These are phyloP conservation scores for Parotia lawesii DNA, from an alignment of 2,113 vertebrate genomes.

Conservation along the genomic window DNA sequence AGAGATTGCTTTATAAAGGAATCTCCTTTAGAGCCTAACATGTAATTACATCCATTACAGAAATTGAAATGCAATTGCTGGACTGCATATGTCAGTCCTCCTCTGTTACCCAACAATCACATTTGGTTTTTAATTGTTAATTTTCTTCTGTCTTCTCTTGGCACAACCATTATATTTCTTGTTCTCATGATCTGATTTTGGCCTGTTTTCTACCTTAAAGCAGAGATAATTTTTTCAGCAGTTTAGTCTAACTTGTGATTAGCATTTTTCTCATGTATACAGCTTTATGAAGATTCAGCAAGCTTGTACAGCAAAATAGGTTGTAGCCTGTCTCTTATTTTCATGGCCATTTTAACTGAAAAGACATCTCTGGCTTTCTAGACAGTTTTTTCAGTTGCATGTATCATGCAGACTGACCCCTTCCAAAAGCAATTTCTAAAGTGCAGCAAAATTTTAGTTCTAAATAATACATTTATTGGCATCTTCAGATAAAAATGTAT, in stretches of 20 bases:
- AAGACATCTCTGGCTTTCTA: not conserved
- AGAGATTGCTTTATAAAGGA: not conserved
- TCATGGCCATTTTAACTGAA: not conserved
- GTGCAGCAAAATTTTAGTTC: not conserved
- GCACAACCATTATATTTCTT: not conserved
- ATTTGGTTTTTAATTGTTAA: not conserved
- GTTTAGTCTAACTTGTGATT: not conserved
- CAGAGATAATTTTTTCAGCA: not conserved
- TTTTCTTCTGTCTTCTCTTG: slow-evolving; percentile 5
- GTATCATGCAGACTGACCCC: not conserved
- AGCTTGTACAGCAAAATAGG: not conserved
- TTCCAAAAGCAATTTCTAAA: not conserved
- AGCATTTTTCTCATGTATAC: not conserved
- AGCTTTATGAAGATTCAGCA: not conserved
- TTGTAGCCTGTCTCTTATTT: not conserved
- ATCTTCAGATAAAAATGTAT: not conserved
- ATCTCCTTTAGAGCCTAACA: not conserved
- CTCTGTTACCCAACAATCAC: not conserved
- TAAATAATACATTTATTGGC: not conserved
- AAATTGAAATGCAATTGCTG: not conserved
- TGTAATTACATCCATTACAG: slow-evolving; percentile 21
- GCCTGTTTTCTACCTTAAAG: not conserved
- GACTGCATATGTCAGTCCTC: not conserved
- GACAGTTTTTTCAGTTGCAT: not conserved
- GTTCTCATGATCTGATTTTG: not conserved